These are phyloP conservation scores for Aegotheles bennettii DNA, from an alignment of 2,113 vertebrate genomes.

Conservation along the genomic window DNA sequence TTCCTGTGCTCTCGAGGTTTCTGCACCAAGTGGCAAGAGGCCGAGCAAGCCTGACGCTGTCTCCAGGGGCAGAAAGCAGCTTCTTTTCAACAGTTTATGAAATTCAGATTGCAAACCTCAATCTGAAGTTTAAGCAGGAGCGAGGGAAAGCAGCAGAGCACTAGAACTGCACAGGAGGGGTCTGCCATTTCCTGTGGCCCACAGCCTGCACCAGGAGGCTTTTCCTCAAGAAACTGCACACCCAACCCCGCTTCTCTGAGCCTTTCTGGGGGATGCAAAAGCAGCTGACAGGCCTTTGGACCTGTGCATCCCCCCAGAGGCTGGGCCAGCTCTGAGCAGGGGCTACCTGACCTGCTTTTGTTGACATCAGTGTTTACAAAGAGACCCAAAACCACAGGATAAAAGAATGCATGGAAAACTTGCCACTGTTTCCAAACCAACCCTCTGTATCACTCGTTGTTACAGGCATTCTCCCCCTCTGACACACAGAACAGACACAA, in stretches of 20 bases:
- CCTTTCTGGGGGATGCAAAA: background rate
- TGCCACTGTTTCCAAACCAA: background rate
- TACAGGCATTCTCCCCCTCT: background rate
- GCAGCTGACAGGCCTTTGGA: background rate
- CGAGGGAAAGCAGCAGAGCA: background rate
- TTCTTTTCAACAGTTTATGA: background rate
- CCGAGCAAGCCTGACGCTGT: background rate
- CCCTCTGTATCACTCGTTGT: background rate
- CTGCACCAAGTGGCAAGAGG: background rate
- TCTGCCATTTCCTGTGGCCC: background rate
- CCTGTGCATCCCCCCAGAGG: background rate
- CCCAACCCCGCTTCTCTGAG: accelerated
- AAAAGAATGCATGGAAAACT: background rate
- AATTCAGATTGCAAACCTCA: background rate
- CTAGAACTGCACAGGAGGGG: background rate
- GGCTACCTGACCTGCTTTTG: background rate
- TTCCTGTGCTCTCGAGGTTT: background rate
- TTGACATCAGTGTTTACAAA: background rate
- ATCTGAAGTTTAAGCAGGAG: background rate
- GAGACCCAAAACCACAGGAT: background rate
- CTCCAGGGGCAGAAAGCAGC: background rate
- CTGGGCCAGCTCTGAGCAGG: background rate
- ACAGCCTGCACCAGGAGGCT: background rate
- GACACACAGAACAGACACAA: background rate
- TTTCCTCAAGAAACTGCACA: accelerated